These are phyloP conservation scores for Galerucella calmariensis DNA, from an alignment of 2,888 invertebrate species.

Conservation along the genomic window DNA sequence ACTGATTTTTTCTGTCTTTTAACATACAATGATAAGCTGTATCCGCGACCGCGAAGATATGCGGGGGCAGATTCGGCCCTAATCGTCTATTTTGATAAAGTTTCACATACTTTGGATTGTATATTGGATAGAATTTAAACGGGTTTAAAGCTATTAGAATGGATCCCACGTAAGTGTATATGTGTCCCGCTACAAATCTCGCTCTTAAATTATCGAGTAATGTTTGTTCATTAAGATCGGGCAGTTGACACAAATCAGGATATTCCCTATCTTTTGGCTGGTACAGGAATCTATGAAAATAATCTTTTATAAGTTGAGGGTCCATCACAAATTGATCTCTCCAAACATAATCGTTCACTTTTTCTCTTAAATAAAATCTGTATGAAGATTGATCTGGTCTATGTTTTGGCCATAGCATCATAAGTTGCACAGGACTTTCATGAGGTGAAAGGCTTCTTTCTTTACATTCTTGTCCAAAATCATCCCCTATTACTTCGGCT, in stretches of 20 bases:
- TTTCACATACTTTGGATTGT: constrained; percentile 97
- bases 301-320: constrained; percentile 91
- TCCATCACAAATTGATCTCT: constrained; percentile 89
- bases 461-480: constrained; percentile 90
- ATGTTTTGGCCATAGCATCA: constrained; percentile 83
- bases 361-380: constrained; percentile 88
- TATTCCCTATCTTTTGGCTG: constrained; percentile 95
- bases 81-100: constrained; percentile 92
- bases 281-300: constrained; percentile 89
- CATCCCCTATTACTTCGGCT: constrained; percentile 88
- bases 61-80: constrained; percentile 92
- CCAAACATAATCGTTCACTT: constrained; percentile 86
- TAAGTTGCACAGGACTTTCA: constrained; percentile 84
- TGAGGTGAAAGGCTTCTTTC: constrained; percentile 86
- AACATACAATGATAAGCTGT: constrained; percentile 96
- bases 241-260: constrained; percentile 94
- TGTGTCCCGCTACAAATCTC: constrained; percentile 90
- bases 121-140: constrained; percentile 95
- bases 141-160: constrained; percentile 95
- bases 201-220: constrained; percentile 89
- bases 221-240: constrained; percentile 94
- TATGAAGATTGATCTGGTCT: constrained; percentile 69
- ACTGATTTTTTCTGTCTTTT: constrained; percentile 88
- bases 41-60: constrained; percentile 96
- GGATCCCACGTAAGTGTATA: constrained; percentile 96